Evolutionary conservation across 2,797 vertebrate species (phyloP).

Genomic region (Microctenopoma stevenorrisi): DNA sequence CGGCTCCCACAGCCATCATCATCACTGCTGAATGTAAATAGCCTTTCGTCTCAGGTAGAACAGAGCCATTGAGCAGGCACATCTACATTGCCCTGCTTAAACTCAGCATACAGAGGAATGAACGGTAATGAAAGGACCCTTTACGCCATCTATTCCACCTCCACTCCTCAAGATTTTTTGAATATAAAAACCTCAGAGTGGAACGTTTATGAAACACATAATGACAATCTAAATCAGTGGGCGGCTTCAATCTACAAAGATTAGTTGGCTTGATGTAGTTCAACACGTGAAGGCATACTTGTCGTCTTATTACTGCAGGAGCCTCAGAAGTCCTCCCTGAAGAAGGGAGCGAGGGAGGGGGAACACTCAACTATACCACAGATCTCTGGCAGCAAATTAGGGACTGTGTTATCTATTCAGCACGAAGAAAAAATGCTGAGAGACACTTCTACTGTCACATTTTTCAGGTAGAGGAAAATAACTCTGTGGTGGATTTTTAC

Average conservation of each 20-base stretch:
- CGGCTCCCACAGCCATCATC: conserved; percentile 66
- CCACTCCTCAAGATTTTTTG: conserved; percentile 68
- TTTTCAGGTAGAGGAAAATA: conserved; percentile 64
- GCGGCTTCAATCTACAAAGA: conserved; percentile 82
- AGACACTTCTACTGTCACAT: conserved; percentile 72
- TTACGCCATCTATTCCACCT: conserved; percentile 76
- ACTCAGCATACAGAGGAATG: conserved; percentile 74
- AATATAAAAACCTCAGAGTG: conserved; percentile 80
- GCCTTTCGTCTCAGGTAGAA: conserved; percentile 84
- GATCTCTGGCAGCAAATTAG: conserved; percentile 82
- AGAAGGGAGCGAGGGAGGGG: conserved; percentile 59
- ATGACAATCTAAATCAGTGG: conserved; percentile 86
- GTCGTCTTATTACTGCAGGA: conserved; percentile 83
- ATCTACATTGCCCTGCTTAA: conserved; percentile 76
- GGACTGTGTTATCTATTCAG: conserved; percentile 77
- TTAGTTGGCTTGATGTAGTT: conserved; percentile 84
- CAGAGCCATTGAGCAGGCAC: conserved; percentile 73
- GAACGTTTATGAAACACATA: conserved; percentile 86
- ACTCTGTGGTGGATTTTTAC: conserved; percentile 56
- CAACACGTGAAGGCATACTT: conserved; percentile 80
- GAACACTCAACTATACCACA: conserved; percentile 70
- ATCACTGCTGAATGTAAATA: conserved; percentile 79
- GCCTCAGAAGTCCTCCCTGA: conserved; percentile 81
- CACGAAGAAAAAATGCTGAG: conserved; percentile 50
- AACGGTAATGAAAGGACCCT: conserved; percentile 82